A percentile compares a stretch with the other conserved stretches of the same genome.
These are phyloP conservation scores for Elephas maximus DNA, from an alignment of 2,113 vertebrate genomes.

Conservation along the genomic window DNA sequence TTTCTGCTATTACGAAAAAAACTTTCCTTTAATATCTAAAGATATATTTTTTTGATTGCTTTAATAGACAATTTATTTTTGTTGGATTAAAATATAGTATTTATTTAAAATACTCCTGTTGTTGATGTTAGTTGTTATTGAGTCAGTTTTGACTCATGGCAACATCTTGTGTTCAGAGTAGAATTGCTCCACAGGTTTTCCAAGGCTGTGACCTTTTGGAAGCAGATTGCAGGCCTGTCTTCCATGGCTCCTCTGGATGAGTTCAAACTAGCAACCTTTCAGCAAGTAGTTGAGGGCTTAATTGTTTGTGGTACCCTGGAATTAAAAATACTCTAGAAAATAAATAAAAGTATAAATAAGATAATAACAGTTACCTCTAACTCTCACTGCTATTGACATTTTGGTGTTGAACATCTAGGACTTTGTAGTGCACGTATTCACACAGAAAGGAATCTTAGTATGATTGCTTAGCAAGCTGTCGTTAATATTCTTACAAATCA, in stretches of 20 bases:
- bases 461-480: not conserved
- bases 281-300: too few relatives aligned
- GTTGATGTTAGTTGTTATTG: too few relatives aligned
- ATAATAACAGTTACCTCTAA: not conserved
- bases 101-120: not conserved
- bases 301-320: too few relatives aligned
- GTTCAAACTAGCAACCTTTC: too few relatives aligned
- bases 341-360: not conserved
- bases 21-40: not conserved
- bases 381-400: not conserved
- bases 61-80: not conserved
- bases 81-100: not conserved
- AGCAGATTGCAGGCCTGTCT: too few relatives aligned
- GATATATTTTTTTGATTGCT: not conserved
- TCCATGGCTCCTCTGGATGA: too few relatives aligned
- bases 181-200: too few relatives aligned
- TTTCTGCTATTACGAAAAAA: not conserved
- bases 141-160: too few relatives aligned
- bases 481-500: not conserved
- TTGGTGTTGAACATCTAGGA: not conserved
- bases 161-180: too few relatives aligned
- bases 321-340: slow-evolving; percentile 5
- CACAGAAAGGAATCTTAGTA: not conserved
- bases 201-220: too few relatives aligned
- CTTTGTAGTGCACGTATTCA: not conserved